phyloP scores from a whole-genome alignment of 1,140 invertebrate genomes.

The Drosophila watanabei region DNA sequence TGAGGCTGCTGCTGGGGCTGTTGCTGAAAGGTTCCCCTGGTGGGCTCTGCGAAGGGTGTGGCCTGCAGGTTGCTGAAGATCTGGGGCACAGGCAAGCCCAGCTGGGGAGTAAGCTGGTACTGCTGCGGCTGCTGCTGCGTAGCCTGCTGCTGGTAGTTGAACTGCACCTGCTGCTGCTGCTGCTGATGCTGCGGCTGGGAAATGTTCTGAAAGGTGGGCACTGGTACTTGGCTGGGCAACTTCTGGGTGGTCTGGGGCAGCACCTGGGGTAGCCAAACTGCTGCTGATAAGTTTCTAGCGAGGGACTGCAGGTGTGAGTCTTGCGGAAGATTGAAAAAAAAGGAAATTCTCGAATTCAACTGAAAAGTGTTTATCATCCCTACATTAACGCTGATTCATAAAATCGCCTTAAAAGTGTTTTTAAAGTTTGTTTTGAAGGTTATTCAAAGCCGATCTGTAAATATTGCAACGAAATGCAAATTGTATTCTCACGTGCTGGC shows the following conservation, averaged over 20 bases:
- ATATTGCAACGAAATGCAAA: too few relatives aligned
- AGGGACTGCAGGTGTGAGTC: conserved; percentile 20
- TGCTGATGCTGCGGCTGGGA: conserved; percentile 45
- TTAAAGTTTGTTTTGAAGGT: too few relatives aligned
- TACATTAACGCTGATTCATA: too few relatives aligned
- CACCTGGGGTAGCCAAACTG: conserved; percentile 59
- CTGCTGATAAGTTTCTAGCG: conserved; percentile 76
- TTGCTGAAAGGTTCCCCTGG: conserved; percentile 58
- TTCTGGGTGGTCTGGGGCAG: conserved; percentile 78
- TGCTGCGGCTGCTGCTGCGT: conserved; percentile 44
- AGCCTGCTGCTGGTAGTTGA: conserved; percentile 48
- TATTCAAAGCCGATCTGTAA: too few relatives aligned
- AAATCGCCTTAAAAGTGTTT: too few relatives aligned
- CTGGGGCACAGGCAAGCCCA: conserved; percentile 72
- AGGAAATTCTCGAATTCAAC: too few relatives aligned
- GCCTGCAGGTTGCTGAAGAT: conserved; percentile 76
- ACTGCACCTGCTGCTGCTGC: conserved; percentile 53
- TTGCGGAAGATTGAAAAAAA: too few relatives aligned
- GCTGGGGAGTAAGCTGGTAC: conserved; percentile 70
- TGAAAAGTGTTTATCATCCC: too few relatives aligned
- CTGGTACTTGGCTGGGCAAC: conserved; percentile 67
- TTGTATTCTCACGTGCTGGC: too few relatives aligned
- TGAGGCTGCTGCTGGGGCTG: conserved; percentile 85
- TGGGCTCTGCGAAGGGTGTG: conserved; percentile 82
- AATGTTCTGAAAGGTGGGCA: conserved; percentile 76